phyloP scores from a whole-genome alignment of 2,113 vertebrate species.

The Amphilophus citrinellus region DNA sequence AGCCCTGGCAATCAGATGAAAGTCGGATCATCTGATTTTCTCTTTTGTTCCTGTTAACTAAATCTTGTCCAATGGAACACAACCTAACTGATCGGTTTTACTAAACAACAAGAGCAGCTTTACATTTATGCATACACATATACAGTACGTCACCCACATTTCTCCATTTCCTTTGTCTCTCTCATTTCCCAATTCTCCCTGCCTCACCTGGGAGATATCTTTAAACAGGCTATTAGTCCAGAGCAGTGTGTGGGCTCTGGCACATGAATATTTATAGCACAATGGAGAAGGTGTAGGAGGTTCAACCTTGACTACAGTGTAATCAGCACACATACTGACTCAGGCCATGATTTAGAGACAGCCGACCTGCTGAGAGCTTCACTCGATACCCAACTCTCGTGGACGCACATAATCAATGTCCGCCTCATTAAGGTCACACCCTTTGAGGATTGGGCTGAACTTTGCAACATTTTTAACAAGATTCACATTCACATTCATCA shows the following conservation, averaged over 20 bases:
- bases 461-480: conserved; percentile 75
- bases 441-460: conserved; percentile 74
- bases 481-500: conserved; percentile 48
- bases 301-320: conserved; percentile 78
- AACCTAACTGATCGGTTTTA: conserved; percentile 18
- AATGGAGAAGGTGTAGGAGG: conserved; percentile 76
- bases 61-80: conserved; percentile 16
- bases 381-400: conserved; percentile 71
- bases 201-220: conserved; percentile 61
- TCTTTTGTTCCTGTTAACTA: conserved; percentile 29
- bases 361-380: conserved; percentile 68
- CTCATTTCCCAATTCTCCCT: conserved; percentile 12
- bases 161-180: conserved; percentile 7
- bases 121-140: conserved; percentile 11
- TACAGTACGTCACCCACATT: not conserved
- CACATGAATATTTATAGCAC: conserved; percentile 83
- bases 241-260: conserved; percentile 71
- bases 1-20: conserved; percentile 16
- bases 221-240: conserved; percentile 73
- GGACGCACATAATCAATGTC: conserved; percentile 82
- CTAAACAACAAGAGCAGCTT: conserved; percentile 25
- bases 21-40: conserved; percentile 16
- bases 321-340: conserved; percentile 77
- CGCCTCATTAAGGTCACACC: conserved; percentile 76
- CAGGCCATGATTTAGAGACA: conserved; percentile 74